A percentile compares a stretch with the other conserved stretches of the same genome.
Evolutionary conservation across 2,797 vertebrate genomes (phyloP).

Genomic region (Gymnothorax javanicus): DNA sequence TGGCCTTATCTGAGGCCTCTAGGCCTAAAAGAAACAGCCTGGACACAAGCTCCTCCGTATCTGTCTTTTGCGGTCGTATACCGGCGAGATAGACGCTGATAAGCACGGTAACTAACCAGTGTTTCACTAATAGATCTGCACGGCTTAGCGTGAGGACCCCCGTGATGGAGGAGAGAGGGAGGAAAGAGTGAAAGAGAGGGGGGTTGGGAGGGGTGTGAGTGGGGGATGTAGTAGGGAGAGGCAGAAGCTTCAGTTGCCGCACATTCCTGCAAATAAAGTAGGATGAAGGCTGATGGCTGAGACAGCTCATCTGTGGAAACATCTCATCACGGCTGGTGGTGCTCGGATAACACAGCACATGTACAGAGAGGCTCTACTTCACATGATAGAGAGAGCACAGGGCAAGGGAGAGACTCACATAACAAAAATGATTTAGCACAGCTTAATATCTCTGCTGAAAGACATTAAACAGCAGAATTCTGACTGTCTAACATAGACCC

Average conservation of each 20-base stretch:
- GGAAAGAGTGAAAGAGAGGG: background rate
- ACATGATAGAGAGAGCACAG: slow-evolving; percentile 11
- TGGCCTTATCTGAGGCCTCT: slow-evolving; percentile 43
- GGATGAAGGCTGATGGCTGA: background rate
- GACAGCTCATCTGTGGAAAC: slow-evolving; percentile 11
- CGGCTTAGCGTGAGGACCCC: background rate
- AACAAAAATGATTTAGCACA: slow-evolving; percentile 9
- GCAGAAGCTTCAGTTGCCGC: background rate
- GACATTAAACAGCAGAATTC: slow-evolving; percentile 45
- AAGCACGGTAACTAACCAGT: slow-evolving; percentile 31
- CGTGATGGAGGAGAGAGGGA: background rate
- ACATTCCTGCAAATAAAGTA: slow-evolving; percentile 15
- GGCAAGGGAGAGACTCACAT: slow-evolving; percentile 4
- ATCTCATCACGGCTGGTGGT: background rate
- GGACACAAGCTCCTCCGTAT: slow-evolving; percentile 38
- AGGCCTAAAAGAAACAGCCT: slow-evolving; percentile 33
- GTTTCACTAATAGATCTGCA: slow-evolving; percentile 18
- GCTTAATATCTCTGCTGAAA: slow-evolving; percentile 7
- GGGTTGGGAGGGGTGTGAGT: background rate
- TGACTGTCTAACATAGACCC: slow-evolving; percentile 42
- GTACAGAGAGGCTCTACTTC: slow-evolving; percentile 3
- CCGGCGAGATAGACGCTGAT: slow-evolving; percentile 28
- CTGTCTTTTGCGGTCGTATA: slow-evolving; percentile 35
- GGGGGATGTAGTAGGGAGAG: background rate
- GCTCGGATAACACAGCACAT: background rate